phyloP scores from a whole-genome alignment of 2,113 vertebrate species.

The Ptilonorhynchus violaceus region DNA sequence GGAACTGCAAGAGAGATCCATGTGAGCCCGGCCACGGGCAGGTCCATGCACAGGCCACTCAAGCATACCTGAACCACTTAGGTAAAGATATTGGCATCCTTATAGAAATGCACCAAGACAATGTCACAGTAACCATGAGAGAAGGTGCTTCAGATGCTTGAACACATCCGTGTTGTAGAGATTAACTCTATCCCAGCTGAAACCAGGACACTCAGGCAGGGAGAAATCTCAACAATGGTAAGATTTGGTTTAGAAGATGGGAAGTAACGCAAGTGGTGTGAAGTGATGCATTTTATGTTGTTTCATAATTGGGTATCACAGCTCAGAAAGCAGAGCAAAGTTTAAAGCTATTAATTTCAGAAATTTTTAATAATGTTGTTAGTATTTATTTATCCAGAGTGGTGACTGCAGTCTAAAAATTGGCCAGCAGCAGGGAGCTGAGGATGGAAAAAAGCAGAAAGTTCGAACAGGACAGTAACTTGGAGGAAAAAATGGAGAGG shows the following conservation, averaged over 20 bases:
- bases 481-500: neutral
- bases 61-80: neutral
- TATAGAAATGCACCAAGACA: neutral
- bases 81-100: neutral
- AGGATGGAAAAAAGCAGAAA: neutral
- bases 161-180: neutral
- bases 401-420: neutral
- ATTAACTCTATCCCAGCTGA: neutral
- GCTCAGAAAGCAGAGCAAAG: neutral
- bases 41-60: neutral
- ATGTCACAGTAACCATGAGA: accelerated
- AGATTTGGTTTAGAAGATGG: neutral
- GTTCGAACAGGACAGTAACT: neutral
- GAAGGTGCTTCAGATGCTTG: neutral
- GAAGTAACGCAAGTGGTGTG: neutral
- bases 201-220: neutral
- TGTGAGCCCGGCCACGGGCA: neutral
- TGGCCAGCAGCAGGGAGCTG: neutral
- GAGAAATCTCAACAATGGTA: neutral
- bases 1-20: neutral
- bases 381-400: neutral
- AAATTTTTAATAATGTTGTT: neutral
- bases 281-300: neutral
- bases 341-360: neutral
- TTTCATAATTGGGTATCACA: neutral